Evolutionary conservation across 2,888 invertebrate genomes (phyloP).

Genomic region (Acrobeloides nanus): DNA sequence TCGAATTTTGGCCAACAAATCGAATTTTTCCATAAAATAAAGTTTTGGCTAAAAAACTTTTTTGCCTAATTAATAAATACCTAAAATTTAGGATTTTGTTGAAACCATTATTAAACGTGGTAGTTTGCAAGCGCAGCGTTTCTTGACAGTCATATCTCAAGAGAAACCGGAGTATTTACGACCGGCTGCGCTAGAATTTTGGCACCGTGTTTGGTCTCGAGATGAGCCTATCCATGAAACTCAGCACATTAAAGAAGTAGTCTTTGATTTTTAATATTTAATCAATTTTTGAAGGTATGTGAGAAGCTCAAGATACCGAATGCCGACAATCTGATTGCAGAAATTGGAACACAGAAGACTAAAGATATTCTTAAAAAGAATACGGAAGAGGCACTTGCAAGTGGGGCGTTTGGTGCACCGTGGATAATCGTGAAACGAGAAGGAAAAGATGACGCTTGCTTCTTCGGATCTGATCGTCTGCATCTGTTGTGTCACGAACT

Average conservation of each 20-base stretch:
- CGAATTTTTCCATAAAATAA: too few relatives aligned
- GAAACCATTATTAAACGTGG: conserved; percentile 21
- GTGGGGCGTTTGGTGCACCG: conserved; percentile 37
- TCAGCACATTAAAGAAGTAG: conserved; percentile 24
- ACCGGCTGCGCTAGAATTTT: conserved; percentile 26
- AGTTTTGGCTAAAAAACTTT: too few relatives aligned
- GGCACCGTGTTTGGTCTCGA: conserved; percentile 27
- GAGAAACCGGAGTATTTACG: conserved; percentile 6
- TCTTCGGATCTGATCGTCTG: conserved; percentile 41
- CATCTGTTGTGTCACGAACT: conserved; percentile 25
- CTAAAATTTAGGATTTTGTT: conserved; percentile 22
- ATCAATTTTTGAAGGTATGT: conserved; percentile 7
- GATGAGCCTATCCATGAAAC: conserved; percentile 30
- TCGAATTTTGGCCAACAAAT: neutral
- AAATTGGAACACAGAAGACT: conserved; percentile 17
- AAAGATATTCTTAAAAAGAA: conserved; percentile 14
- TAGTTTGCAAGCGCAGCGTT: conserved; percentile 20
- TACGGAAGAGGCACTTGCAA: conserved; percentile 21
- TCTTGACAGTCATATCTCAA: conserved; percentile 10
- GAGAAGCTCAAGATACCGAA: conserved; percentile 20
- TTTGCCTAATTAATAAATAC: too few relatives aligned
- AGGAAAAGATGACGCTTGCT: conserved; percentile 23
- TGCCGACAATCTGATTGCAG: conserved; percentile 17
- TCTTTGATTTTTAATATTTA: conserved; percentile 1
- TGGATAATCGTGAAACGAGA: conserved; percentile 31